Conservation (phyloP, 2,797 vertebrate genomes). For the Phalanger gymnotis region DNA sequence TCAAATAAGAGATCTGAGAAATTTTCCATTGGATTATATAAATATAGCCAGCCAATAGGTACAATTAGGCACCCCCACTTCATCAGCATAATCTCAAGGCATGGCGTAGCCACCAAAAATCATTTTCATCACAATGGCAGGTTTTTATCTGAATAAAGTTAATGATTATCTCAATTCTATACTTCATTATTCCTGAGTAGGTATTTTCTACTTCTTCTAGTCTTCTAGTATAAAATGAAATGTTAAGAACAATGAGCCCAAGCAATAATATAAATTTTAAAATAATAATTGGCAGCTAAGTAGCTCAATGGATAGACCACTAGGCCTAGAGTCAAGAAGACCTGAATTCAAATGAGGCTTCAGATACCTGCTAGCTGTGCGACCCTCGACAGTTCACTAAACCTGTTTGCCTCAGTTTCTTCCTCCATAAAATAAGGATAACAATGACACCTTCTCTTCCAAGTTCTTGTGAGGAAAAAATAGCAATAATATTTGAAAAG, state of each 20-base stretch:
- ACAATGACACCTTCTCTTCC: neutral
- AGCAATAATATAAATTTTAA: no score
- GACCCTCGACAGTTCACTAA: neutral
- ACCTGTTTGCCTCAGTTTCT: neutral
- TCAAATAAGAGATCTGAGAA: neutral
- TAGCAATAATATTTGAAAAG: neutral
- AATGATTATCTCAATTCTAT: no score
- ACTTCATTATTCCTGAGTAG: no score
- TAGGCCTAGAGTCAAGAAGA: no score
- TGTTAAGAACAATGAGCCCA: no score
- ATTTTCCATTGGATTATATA: slow-evolving; percentile 21
- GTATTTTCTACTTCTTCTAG: no score
- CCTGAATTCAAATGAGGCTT: neutral
- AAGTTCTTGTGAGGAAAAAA: neutral
- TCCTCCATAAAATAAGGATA: neutral
- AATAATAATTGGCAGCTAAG: no score
- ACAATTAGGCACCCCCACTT: neutral
- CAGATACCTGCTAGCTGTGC: neutral
- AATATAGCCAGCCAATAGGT: slow-evolving; percentile 20
- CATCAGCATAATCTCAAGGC: neutral
- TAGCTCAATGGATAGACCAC: no score
- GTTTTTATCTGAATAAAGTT: no score
- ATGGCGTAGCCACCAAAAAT: neutral
- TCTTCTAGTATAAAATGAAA: no score
- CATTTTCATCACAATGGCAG: no score